Evolutionary conservation across 2,888 invertebrate species (phyloP).

Genomic region (Galerucella nymphaeae): DNA sequence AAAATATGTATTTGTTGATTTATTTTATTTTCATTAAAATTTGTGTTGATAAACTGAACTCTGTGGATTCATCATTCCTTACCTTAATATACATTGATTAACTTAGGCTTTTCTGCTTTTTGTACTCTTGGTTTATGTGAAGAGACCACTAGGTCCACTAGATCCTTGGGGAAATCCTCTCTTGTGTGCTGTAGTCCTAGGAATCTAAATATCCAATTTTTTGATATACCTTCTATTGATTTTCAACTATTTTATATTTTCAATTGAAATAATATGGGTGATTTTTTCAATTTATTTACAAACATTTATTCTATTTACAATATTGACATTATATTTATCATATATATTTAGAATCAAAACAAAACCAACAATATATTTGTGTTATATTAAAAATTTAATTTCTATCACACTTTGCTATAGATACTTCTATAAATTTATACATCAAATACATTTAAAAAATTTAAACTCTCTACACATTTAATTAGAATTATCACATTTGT

Average conservation of each 20-base stretch:
- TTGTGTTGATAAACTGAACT: background rate
- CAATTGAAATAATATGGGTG: background rate
- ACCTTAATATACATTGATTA: no score
- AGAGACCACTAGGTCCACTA: no score
- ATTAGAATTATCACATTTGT: slow-evolving; percentile 1
- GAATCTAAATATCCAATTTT: no score
- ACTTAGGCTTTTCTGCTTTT: no score
- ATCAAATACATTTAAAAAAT: slow-evolving; percentile 5
- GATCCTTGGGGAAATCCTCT: no score
- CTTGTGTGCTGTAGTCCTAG: no score
- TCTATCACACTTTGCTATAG: slow-evolving; percentile 20
- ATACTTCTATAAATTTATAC: slow-evolving; percentile 6
- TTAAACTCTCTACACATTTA: slow-evolving; percentile 5
- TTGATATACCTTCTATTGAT: no score
- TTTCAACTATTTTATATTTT: background rate
- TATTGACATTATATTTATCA: slow-evolving; percentile 14
- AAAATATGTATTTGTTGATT: background rate
- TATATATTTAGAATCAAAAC: slow-evolving; percentile 11
- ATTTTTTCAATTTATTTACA: slow-evolving; percentile 15
- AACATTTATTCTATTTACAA: slow-evolving; percentile 19
- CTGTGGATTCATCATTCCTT: background rate
- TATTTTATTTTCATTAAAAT: no score
- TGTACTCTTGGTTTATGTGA: no score
- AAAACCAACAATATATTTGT: slow-evolving; percentile 13
- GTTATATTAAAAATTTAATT: slow-evolving; percentile 20